A percentile compares a stretch with the other conserved stretches of the same genome.
These are phyloP conservation scores for Hoplostethus atlanticus DNA, from an alignment of 2,797 vertebrate genomes.

Conservation along the genomic window DNA sequence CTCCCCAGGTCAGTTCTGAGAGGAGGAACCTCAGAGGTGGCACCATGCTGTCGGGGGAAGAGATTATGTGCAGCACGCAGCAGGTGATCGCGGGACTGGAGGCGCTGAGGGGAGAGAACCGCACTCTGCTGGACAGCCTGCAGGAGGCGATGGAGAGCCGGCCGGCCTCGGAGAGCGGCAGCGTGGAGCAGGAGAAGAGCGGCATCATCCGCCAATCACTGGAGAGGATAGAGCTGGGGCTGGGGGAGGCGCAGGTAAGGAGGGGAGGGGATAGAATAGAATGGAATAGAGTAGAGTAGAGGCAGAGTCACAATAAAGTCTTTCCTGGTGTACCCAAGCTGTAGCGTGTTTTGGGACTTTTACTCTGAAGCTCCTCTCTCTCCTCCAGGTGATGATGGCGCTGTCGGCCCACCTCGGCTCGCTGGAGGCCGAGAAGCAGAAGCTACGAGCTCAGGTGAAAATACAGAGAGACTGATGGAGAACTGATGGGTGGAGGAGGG, in stretches of 20 bases:
- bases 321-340: no score
- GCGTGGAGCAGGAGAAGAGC: slow-evolving; percentile 85
- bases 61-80: slow-evolving; percentile 83
- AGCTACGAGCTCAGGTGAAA: slow-evolving; percentile 82
- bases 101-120: slow-evolving; percentile 83
- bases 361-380: no score
- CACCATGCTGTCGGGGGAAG: slow-evolving; percentile 84
- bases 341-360: background rate
- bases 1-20: slow-evolving; percentile 37
- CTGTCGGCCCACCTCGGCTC: slow-evolving; percentile 84
- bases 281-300: background rate
- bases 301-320: no score
- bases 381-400: slow-evolving; percentile 84
- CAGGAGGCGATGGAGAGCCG: slow-evolving; percentile 70
- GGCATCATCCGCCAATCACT: slow-evolving; percentile 81
- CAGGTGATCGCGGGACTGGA: slow-evolving; percentile 87
- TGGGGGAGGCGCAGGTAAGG: slow-evolving; percentile 85
- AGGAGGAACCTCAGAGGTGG: slow-evolving; percentile 10
- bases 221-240: slow-evolving; percentile 86
- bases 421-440: slow-evolving; percentile 87
- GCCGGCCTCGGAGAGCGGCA: slow-evolving; percentile 47
- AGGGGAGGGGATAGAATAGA: background rate
- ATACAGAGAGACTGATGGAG: no score
- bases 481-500: no score
- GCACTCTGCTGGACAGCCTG: slow-evolving; percentile 79